phyloP scores from a whole-genome alignment of 2,113 vertebrate genomes.

The Thamnaconus septentrionalis region DNA sequence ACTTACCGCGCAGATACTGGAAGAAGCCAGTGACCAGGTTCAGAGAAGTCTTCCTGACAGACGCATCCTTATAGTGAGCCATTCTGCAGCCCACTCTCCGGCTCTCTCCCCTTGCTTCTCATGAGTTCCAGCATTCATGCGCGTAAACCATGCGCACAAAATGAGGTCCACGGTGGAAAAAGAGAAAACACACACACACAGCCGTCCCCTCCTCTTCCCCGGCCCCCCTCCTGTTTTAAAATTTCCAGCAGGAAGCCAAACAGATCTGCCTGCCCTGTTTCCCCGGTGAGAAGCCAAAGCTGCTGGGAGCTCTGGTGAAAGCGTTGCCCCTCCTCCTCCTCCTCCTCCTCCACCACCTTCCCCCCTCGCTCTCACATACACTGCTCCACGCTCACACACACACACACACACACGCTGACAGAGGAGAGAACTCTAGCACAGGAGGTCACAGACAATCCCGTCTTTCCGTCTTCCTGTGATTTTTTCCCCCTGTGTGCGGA shows the following conservation, averaged over 20 bases:
- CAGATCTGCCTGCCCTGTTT: slow-evolving; percentile 65
- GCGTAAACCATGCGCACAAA: slow-evolving; percentile 30
- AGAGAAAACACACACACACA: not conserved
- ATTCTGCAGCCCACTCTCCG: slow-evolving; percentile 69
- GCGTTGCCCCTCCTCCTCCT: slow-evolving; percentile 55
- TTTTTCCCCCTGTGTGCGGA: slow-evolving; percentile 38
- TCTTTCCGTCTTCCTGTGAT: slow-evolving; percentile 66
- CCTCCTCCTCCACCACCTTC: no score
- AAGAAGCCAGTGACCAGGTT: slow-evolving; percentile 83
- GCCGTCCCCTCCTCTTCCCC: slow-evolving; percentile 37
- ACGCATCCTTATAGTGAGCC: slow-evolving; percentile 77
- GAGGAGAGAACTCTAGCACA: slow-evolving; percentile 47
- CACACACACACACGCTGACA: slow-evolving; percentile 17
- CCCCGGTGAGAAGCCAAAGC: slow-evolving; percentile 53
- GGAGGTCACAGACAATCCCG: slow-evolving; percentile 51
- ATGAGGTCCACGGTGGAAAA: slow-evolving; percentile 66
- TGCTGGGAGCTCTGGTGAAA: slow-evolving; percentile 60
- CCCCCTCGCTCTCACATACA: slow-evolving; percentile 45
- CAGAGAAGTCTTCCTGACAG: slow-evolving; percentile 75
- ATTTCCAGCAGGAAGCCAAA: slow-evolving; percentile 69
- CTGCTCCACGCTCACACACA: slow-evolving; percentile 48
- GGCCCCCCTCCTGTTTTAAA: no score
- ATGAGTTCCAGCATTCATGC: slow-evolving; percentile 53
- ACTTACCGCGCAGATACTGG: slow-evolving; percentile 85
- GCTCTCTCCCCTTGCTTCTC: slow-evolving; percentile 57